phyloP scores from a whole-genome alignment of 2,888 invertebrate genomes.

The Meandrusa payeni region DNA sequence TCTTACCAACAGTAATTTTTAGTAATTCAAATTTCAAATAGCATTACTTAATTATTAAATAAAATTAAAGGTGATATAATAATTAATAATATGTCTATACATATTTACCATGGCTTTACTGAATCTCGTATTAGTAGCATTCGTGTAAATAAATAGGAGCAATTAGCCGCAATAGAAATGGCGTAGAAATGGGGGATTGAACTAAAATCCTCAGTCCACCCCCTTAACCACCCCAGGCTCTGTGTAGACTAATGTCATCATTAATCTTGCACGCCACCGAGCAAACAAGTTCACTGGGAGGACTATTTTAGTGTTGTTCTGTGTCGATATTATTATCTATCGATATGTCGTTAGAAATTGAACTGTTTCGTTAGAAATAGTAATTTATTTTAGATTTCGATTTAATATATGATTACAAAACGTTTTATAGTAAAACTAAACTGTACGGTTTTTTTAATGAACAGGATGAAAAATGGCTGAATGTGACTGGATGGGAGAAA shows the following conservation, averaged over 20 bases:
- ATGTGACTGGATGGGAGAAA: no score
- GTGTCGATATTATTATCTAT: constrained; percentile 56
- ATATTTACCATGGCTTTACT: constrained; percentile 43
- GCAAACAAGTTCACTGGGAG: constrained; percentile 54
- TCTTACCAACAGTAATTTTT: no score
- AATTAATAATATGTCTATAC: no score
- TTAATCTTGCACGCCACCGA: constrained; percentile 68
- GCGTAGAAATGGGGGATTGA: constrained; percentile 39
- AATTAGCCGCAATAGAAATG: constrained; percentile 52
- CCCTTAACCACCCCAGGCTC: constrained; percentile 34
- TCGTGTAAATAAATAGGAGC: constrained; percentile 50
- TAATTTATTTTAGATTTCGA: no score
- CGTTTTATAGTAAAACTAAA: no score
- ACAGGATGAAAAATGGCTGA: no score
- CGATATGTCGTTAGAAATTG: constrained; percentile 27
- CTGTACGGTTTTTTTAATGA: no score
- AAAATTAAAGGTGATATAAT: no score
- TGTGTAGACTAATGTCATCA: constrained; percentile 57
- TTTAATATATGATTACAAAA: no score
- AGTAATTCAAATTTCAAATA: no score
- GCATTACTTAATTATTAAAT: no score
- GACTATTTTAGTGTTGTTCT: constrained; percentile 55
- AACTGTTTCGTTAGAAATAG: no score
- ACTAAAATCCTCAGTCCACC: constrained; percentile 39
- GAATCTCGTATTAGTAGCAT: constrained; percentile 39